Percentiles rank a stretch among this genome's conserved stretches.
Conservation (phyloP, 2,888 invertebrate genomes). For the Pristionchus maxplancki region DNA sequence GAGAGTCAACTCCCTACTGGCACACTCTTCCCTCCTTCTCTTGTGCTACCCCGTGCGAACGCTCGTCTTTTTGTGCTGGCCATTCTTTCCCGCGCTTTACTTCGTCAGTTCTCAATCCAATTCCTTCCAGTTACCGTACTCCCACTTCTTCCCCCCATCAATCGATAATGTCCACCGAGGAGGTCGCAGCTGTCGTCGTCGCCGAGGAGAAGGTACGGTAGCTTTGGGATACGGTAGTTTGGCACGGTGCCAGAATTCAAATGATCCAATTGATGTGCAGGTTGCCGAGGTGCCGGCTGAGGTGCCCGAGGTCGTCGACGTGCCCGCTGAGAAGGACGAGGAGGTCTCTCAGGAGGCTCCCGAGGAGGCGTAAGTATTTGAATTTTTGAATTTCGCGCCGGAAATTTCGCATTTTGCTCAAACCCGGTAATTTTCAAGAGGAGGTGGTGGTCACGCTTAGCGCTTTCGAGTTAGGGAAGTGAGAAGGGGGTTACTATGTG, state of each 20-base stretch:
- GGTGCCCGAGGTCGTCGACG: slow-evolving; percentile 10
- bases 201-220: slow-evolving; percentile 45
- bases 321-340: slow-evolving; percentile 3
- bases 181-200: slow-evolving; percentile 50
- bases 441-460: not conserved
- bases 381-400: not conserved
- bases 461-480: not conserved
- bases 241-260: not conserved
- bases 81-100: slow-evolving; percentile 37
- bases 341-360: slow-evolving; percentile 45
- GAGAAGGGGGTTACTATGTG: not conserved
- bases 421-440: not conserved
- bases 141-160: not conserved
- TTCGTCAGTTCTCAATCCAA: not conserved
- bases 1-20: slow-evolving; percentile 1
- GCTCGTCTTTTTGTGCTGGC: slow-evolving; percentile 13
- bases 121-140: slow-evolving; percentile 35
- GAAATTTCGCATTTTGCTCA: not conserved
- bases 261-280: not conserved
- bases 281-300: not conserved
- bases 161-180: slow-evolving; percentile 49
- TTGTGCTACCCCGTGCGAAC: slow-evolving; percentile 31
- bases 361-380: not conserved
- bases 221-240: not conserved
- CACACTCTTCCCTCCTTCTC: not conserved